Conservation (phyloP, 2,797 vertebrate species). For the Lithobates sylvaticus region DNA sequence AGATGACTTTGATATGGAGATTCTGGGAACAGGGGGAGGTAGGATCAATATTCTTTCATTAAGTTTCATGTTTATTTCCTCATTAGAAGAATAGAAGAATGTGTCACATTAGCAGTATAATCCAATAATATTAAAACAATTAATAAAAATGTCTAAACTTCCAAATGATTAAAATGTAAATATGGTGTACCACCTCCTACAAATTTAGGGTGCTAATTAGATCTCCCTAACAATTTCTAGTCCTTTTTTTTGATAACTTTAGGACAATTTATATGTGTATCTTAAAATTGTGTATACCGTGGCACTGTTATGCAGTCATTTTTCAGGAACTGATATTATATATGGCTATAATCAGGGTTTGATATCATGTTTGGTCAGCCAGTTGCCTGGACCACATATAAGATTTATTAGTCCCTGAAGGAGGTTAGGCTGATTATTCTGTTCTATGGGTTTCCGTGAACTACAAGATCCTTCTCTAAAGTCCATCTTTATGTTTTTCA, state of each 20-base stretch:
- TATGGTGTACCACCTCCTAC: not conserved
- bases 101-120: not conserved
- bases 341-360: not conserved
- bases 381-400: not conserved
- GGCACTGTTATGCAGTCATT: no score
- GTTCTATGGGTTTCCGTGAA: no score
- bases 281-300: no score
- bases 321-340: no score
- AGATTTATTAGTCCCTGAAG: not conserved
- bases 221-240: not conserved
- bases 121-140: not conserved
- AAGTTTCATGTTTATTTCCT: not conserved
- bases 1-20: not conserved
- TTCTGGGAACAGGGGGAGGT: not conserved
- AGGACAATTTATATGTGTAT: no score
- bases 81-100: no score
- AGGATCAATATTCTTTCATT: conserved; percentile 7
- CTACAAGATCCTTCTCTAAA: no score
- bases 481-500: no score
- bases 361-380: not conserved
- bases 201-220: no score
- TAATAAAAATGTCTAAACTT: not conserved
- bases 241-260: no score
- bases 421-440: no score
- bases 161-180: not conserved